Percentiles rank a stretch among this genome's conserved stretches.
These are phyloP conservation scores for Eledone cirrhosa DNA, from an alignment of 2,888 invertebrate species.

Conservation along the genomic window DNA sequence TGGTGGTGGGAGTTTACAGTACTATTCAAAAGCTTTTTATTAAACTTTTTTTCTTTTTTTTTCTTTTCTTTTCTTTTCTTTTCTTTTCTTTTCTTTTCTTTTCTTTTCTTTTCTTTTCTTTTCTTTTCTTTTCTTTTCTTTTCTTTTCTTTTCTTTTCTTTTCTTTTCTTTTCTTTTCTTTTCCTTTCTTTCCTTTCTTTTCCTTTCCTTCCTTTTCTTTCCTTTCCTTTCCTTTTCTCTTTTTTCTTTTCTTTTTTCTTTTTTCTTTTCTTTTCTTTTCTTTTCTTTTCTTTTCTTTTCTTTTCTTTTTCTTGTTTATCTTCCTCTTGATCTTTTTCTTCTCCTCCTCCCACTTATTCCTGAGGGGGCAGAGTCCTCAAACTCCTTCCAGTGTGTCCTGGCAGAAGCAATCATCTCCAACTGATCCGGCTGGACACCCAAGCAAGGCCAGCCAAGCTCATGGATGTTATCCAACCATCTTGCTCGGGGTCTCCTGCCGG, in stretches of 20 bases:
- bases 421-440: too few species aligned
- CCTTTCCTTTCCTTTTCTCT: neutral
- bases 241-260: too few species aligned
- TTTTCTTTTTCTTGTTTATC: neutral
- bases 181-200: neutral
- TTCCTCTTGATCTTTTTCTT: neutral
- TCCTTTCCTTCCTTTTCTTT: neutral
- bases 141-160: neutral
- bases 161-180: too few species aligned
- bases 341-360: neutral
- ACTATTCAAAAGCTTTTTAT: neutral
- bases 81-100: neutral
- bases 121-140: neutral
- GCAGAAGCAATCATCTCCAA: too few species aligned
- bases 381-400: too few species aligned
- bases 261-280: neutral
- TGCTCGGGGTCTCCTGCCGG: too few species aligned
- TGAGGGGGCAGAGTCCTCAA: too few species aligned
- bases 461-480: too few species aligned
- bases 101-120: neutral
- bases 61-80: neutral
- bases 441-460: too few species aligned
- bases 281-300: neutral
- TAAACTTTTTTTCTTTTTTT: neutral
- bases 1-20: too few species aligned